These are phyloP conservation scores for Puntigrus tetrazona DNA, from an alignment of 2,113 vertebrate genomes.

Conservation along the genomic window DNA sequence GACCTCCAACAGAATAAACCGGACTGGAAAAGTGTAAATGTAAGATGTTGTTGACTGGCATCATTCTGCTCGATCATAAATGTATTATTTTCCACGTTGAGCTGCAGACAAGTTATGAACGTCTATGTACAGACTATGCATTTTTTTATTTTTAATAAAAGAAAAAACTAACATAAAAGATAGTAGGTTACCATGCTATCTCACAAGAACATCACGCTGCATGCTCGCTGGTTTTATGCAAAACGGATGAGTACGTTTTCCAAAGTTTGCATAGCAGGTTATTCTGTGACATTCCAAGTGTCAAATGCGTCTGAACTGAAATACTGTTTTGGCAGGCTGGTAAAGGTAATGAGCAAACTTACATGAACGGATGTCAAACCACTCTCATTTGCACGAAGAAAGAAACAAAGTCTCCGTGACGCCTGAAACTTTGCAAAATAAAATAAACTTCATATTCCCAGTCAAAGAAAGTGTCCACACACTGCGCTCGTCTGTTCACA, in stretches of 20 bases:
- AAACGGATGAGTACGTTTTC: neutral
- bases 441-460: neutral
- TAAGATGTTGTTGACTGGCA: neutral
- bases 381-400: neutral
- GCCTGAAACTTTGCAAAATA: neutral
- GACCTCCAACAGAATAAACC: neutral
- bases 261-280: neutral
- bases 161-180: neutral
- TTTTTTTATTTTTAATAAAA: neutral
- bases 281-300: neutral
- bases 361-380: neutral
- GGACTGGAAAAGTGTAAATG: neutral
- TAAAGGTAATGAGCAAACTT: neutral
- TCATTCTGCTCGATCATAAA: neutral
- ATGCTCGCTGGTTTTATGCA: neutral
- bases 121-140: neutral
- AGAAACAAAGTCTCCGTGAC: neutral
- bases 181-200: neutral
- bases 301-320: constrained; percentile 4
- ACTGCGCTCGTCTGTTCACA: neutral
- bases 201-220: neutral
- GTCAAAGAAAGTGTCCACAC: neutral
- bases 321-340: neutral
- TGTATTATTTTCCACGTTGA: neutral
- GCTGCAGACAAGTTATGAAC: neutral